Conservation (phyloP, 2,113 vertebrate genomes). For the human region DNA sequence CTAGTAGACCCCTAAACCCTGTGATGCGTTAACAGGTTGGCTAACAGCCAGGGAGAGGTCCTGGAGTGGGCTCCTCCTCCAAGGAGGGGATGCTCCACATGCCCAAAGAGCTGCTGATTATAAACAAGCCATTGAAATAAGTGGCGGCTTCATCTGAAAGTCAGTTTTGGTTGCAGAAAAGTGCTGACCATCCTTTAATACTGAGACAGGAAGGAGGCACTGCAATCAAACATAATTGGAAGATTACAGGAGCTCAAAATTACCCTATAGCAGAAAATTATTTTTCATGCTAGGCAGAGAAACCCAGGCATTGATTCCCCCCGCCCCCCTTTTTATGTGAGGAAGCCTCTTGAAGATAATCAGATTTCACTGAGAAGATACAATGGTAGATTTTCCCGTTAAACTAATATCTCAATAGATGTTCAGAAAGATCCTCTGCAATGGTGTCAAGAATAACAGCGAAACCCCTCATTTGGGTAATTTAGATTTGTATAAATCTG, state of each 20-base stretch:
- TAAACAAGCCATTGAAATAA: constrained; percentile 50
- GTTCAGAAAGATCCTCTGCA: not conserved
- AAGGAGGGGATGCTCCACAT: not conserved
- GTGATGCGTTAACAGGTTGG: not conserved
- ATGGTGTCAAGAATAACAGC: not conserved
- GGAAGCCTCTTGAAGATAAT: constrained; percentile 56
- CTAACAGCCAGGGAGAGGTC: not conserved
- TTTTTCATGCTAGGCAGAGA: constrained; percentile 46
- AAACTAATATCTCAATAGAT: not conserved
- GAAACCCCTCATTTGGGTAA: not conserved
- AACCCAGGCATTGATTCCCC: constrained; percentile 33
- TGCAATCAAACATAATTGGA: constrained; percentile 69
- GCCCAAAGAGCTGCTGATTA: not conserved
- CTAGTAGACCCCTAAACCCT: not conserved
- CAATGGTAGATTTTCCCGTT: constrained; percentile 28
- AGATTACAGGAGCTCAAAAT: constrained; percentile 64
- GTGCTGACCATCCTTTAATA: constrained; percentile 47
- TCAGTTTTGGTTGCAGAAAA: constrained; percentile 47
- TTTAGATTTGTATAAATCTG: not conserved
- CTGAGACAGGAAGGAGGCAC: constrained; percentile 33
- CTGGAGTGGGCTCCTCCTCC: not conserved
- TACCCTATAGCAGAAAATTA: constrained; percentile 50
- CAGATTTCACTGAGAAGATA: constrained; percentile 55
- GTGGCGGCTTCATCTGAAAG: constrained; percentile 45
- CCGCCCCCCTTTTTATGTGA: not conserved